Base-by-base conservation (phyloP, 2,113 vertebrate species). In the Ctenomys sociabilis region DNA sequence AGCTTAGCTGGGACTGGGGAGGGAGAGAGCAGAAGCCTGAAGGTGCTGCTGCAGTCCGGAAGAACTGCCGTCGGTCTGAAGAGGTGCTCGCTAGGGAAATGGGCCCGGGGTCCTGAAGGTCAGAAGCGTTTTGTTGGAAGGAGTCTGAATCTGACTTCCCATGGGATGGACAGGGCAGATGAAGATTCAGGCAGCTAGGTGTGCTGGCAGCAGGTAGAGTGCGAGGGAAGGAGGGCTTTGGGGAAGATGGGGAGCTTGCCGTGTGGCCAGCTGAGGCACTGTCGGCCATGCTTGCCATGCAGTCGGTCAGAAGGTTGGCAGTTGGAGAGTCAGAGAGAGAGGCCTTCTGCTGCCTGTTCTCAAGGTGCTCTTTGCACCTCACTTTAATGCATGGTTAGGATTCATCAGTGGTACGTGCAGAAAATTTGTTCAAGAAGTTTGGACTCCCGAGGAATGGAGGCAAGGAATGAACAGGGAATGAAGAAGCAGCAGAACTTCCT, bases 41-140 rank as follows among this genome's bases (percentile, higher is more conserved):
- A 54, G 59, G 16, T 35, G 6, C 30, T 63, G 21, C 26, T 63
- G 3, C 45, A 0, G 5, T 52, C 30, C 0, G 1, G 24, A n/a
- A 28, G 59, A 22, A 49, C 49, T 9, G 30, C 24, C 16, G 54
- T 17, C 61, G 0, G 37, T 88, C n/a, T 1, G 57, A 24, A n/a
- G 1, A 89, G 43, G 75, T 1, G 0, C 13, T 9, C 16, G 32
- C 1, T 7, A 0, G n/a, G 1, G n/a, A 64, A 9, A 7, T 1
- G 26, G 43, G 81, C 54, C 32, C 6, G 40, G 52, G 52, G 43
- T n/a, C 26, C 16, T 0, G 0, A 37, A 43, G 32, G 28, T 30
- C 30, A 80, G 66, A 49, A 49, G 13, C 32, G 1, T 16, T 28
- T 40, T 14, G 0, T 3, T 72, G 73, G 68, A 32, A 45, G 66